Percentiles rank a stretch among this genome's conserved stretches.
Evolutionary conservation across 2,113 vertebrate species (phyloP).

Genomic region (Xenopus laevis): DNA sequence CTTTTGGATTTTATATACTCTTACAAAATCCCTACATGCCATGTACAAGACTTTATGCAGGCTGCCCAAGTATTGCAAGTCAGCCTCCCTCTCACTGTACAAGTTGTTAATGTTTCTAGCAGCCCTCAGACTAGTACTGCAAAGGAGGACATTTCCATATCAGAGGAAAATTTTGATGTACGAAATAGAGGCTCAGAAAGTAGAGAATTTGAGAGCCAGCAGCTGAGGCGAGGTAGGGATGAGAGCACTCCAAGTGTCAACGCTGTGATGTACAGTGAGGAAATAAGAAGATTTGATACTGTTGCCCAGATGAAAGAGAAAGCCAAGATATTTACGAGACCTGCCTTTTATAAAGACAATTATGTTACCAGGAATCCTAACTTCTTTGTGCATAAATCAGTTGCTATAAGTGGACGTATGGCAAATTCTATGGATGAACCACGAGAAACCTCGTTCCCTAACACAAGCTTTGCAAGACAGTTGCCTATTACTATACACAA

Average conservation of each 20-base stretch:
- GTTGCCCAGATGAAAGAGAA: slow-evolving; percentile 25
- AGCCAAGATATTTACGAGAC: slow-evolving; percentile 8
- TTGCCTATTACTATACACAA: slow-evolving; percentile 37
- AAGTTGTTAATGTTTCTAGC: slow-evolving; percentile 18
- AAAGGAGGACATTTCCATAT: slow-evolving; percentile 23
- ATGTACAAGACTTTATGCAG: slow-evolving; percentile 40
- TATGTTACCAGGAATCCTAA: slow-evolving; percentile 19
- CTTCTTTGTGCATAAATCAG: slow-evolving; percentile 14
- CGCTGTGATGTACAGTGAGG: slow-evolving; percentile 17
- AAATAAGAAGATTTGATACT: slow-evolving; percentile 13
- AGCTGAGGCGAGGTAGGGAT: slow-evolving; percentile 6
- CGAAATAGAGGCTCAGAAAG: not conserved
- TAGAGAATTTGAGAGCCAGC: not conserved
- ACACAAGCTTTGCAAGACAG: slow-evolving; percentile 9
- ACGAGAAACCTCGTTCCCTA: slow-evolving; percentile 1
- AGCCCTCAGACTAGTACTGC: slow-evolving; percentile 15
- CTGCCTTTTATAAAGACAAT: slow-evolving; percentile 17
- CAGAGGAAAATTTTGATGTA: slow-evolving; percentile 1
- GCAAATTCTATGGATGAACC: slow-evolving; percentile 4
- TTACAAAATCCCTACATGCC: slow-evolving; percentile 43
- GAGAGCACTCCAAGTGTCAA: slow-evolving; percentile 6
- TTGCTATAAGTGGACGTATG: slow-evolving; percentile 13
- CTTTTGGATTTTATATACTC: slow-evolving; percentile 45
- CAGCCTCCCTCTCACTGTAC: slow-evolving; percentile 20
- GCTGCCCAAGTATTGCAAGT: slow-evolving; percentile 42